Base-by-base conservation (phyloP, 2,113 vertebrate species). In the Cyanoderma ruficeps region DNA sequence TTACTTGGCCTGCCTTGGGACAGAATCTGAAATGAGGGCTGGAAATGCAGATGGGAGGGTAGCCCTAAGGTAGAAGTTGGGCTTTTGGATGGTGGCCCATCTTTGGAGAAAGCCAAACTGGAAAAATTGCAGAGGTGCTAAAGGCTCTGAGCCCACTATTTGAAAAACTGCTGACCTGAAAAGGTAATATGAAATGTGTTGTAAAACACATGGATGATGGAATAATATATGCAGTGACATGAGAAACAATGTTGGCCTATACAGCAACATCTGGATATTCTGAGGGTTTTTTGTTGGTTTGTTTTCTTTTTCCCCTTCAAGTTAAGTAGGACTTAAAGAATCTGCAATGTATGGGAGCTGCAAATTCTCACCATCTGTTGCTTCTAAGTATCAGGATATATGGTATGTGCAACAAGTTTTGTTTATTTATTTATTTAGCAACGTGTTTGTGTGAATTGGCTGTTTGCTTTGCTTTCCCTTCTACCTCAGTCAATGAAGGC, bases 71-170 rank as follows among this genome's bases (percentile, higher is more conserved):
- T 72, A 17, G 35, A 70, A 56, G 9, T 27, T 91, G 44, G 5
- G 42, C 5, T 57, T 90, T 90, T 83, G 83, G n/a, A 49, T 57
- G 19, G 23, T 78, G 37, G 31, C 88, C 69, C 76, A 10, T 46
- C 39, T 35, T 56, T 55, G 39, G 78, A 91, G 44, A 84, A 84
- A 82, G 69, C n/a, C 77, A 74, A 83, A 85, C 31, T 77, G 59
- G 23, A 92, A 89, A 83, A 93, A 52, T 56, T 92, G 64, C 35
- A 49, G 75, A 89, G 52, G n/a, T 94, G 59, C 64, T 94, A 86
- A 75, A 90, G 85, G 16, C 52, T 83, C 33, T 47, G 61, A 81
- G 83, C 39, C n/a, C n/a, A 49, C 30, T 75, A 71, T 18, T 64
- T 55, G 21, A 69, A 87, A 92, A 87, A 14, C 5, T 71, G 31